These are phyloP conservation scores for Zhuqinia jingwanae DNA, from an alignment of 2,888 invertebrate genomes.

Conservation along the genomic window DNA sequence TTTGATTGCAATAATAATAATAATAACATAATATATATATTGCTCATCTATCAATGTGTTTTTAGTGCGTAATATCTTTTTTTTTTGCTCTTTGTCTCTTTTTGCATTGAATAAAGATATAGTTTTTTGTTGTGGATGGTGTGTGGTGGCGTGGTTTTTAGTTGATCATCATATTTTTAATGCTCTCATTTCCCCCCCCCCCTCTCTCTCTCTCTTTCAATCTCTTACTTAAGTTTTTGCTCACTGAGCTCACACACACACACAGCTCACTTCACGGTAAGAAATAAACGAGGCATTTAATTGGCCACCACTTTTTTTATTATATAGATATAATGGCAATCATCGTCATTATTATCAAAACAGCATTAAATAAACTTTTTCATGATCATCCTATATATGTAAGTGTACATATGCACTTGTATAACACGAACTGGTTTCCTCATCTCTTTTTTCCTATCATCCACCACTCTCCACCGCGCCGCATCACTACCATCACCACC, in stretches of 20 bases:
- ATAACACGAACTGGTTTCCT: constrained; percentile 55
- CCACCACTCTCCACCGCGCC: neutral
- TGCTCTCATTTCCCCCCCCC: neutral
- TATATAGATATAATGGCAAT: constrained; percentile 65
- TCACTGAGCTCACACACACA: neutral
- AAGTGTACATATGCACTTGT: neutral
- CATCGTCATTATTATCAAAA: constrained; percentile 63
- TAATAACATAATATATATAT: neutral
- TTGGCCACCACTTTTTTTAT: constrained; percentile 69
- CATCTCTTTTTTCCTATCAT: constrained; percentile 19
- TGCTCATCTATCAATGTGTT: neutral
- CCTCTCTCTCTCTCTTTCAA: constrained; percentile 1
- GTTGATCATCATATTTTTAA: constrained; percentile 37
- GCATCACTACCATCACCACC: too few species aligned
- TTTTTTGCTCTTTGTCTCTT: neutral
- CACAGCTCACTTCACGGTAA: constrained; percentile 28
- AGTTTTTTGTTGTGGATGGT: too few species aligned
- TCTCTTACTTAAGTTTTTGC: constrained; percentile 30
- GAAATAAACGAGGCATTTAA: constrained; percentile 71
- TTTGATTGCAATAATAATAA: constrained; percentile 54
- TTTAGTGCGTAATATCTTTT: too few species aligned
- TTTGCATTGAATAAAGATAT: neutral
- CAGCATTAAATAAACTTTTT: constrained; percentile 62
- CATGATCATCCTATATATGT: constrained; percentile 29
- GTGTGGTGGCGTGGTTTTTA: constrained; percentile 7